Evolutionary conservation across 35 echinoderm and acorn worm species (phyloP).

Genomic region (Eucidaris tribuloides): DNA sequence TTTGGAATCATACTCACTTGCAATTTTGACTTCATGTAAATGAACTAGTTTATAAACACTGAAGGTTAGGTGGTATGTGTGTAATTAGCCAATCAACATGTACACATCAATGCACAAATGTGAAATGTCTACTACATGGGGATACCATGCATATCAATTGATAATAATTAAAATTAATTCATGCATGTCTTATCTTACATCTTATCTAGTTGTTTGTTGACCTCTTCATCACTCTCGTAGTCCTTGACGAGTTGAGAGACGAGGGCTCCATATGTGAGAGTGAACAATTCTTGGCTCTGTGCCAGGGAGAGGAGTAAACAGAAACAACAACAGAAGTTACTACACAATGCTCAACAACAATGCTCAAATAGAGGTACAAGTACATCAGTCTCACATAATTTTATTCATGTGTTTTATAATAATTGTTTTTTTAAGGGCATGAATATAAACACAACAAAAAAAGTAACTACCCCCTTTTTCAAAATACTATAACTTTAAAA

Average conservation of each 20-base stretch:
- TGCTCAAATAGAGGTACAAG: background rate
- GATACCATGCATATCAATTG: too few relatives aligned
- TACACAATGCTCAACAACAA: background rate
- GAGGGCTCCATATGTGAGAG: slow-evolving; percentile 90
- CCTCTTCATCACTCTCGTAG: slow-evolving; percentile 98
- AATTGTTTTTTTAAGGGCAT: background rate
- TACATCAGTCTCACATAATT: background rate
- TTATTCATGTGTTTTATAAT: background rate
- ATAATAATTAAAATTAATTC: too few relatives aligned
- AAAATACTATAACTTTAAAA: too few relatives aligned
- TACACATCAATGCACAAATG: too few relatives aligned
- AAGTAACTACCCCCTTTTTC: background rate
- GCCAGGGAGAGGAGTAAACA: slow-evolving; percentile 4
- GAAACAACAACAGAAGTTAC: background rate
- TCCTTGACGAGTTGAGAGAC: slow-evolving; percentile 96
- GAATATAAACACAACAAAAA: background rate
- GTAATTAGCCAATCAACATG: too few relatives aligned
- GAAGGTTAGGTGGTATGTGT: too few relatives aligned
- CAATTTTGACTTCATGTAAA: too few relatives aligned
- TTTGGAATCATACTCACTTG: too few relatives aligned
- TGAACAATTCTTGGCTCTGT: slow-evolving; percentile 97
- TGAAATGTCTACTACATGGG: too few relatives aligned
- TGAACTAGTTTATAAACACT: too few relatives aligned
- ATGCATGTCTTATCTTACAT: slow-evolving; percentile 92
- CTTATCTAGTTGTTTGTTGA: slow-evolving; percentile 99